A percentile compares a stretch with the other conserved stretches of the same genome.
phyloP scores from a whole-genome alignment of 2,888 invertebrate species.

The Epistrophe grossulariae region DNA sequence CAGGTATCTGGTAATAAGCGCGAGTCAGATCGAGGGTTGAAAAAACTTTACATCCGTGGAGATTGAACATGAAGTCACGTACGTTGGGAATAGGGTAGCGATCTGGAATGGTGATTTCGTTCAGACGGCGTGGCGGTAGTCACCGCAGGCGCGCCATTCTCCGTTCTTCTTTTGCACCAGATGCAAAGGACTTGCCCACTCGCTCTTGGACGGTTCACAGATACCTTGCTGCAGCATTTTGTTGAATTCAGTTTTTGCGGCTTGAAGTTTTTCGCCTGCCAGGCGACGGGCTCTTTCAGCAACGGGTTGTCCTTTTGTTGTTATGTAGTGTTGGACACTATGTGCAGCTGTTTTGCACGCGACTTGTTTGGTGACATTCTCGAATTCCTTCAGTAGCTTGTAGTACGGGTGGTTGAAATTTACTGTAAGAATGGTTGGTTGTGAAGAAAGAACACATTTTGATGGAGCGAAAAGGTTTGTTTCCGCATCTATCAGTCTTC shows the following conservation, averaged over 20 bases:
- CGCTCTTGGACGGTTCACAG: conserved; percentile 23
- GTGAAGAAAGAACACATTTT: neutral
- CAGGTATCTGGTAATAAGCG: neutral
- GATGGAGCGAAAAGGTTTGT: conserved; percentile 4
- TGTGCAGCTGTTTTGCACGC: neutral
- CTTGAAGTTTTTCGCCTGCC: neutral
- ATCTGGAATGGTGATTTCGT: conserved; percentile 5
- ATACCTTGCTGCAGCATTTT: conserved; percentile 28
- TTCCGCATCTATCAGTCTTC: neutral
- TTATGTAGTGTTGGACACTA: neutral
- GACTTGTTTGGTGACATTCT: neutral
- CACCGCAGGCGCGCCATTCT: neutral
- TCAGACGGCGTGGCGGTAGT: conserved; percentile 1
- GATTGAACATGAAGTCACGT: neutral
- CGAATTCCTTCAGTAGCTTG: neutral
- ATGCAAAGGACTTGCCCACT: neutral
- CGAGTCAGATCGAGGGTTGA: neutral
- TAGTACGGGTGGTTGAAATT: conserved; percentile 14
- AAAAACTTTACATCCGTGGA: neutral
- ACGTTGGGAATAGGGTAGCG: neutral
- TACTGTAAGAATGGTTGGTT: neutral
- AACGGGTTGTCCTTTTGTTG: neutral
- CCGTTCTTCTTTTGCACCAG: neutral
- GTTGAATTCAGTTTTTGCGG: neutral
- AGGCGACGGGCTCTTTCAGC: conserved; percentile 10